Evolutionary conservation across 2,888 invertebrate genomes (phyloP), one percentile per base, ranked within the genome.

Genomic region (Drosophila putrida): DNA sequence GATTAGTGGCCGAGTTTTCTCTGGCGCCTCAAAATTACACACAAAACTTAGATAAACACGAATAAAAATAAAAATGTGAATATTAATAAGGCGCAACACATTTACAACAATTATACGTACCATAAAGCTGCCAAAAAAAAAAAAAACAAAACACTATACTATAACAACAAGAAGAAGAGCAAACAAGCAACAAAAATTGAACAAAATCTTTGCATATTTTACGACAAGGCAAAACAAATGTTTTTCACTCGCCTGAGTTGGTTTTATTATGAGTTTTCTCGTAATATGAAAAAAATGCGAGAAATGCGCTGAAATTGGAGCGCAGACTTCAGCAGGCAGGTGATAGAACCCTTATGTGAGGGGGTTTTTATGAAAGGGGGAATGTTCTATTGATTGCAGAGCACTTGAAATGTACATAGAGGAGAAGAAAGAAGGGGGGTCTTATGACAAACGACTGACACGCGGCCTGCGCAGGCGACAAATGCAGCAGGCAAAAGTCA

Each of bases 211-310:
- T 68, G 82, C 75, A 73, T 68, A 89, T 81, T 84, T 83, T 84
- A 88, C 89, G 89, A 84, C 89, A 84, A 70, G 85, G 83, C 79
- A 87, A 84, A 83, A 87, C 83, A 87, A 88, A 88, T 84, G 83
- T 89, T 87, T 84, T 84, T 68, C 71, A 38, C 68, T 76, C 79
- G 89, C 59, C 55, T 63, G 66, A 87, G 49, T 74, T 88, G 73
- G 36, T 81, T 89, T 89, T 84, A 84, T 89, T 89, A 84, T 67
- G 76, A 79, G 71, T 86, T 76, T 73, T 74, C 88, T 61, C 72
- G 87, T 71, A 81, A 84, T 83, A 74, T 63, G 65, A 65, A 62
- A 81, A 88, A 88, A 88, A 88, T 87, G 67, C 70, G 58, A 87
- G 83, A 69, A 84, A 84, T 84, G 83, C 88, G 71, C 70, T 62